A percentile compares a stretch with the other conserved stretches of the same genome.
These are phyloP conservation scores for Zaprionus vittiger DNA, from an alignment of 1,140 invertebrate species.

Conservation along the genomic window DNA sequence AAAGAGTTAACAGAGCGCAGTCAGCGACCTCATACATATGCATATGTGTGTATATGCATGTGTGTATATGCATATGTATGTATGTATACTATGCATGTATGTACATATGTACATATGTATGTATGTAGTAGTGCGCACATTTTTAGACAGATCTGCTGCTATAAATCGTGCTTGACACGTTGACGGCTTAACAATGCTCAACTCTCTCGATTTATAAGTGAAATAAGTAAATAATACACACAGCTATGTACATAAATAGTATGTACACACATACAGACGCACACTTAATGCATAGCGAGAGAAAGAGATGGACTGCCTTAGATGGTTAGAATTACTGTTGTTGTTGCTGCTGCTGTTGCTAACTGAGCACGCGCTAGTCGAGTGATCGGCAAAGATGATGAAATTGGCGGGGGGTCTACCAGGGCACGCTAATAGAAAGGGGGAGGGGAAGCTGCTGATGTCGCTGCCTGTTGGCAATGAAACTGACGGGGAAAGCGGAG, in stretches of 20 bases:
- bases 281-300: neutral
- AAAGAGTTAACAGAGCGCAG: neutral
- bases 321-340: constrained; percentile 64
- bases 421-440: constrained; percentile 22
- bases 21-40: neutral
- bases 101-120: constrained; percentile 6
- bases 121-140: constrained; percentile 10
- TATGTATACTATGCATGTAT: neutral
- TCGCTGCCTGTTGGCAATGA: constrained; percentile 30
- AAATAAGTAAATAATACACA: constrained; percentile 53
- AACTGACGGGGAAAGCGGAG: neutral
- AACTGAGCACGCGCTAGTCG: constrained; percentile 62
- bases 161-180: constrained; percentile 53
- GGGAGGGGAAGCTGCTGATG: constrained; percentile 27
- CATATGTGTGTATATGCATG: neutral
- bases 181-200: constrained; percentile 37
- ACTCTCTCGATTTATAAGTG: constrained; percentile 41
- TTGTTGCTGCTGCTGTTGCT: constrained; percentile 31
- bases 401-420: constrained; percentile 5
- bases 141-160: constrained; percentile 9
- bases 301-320: constrained; percentile 44
- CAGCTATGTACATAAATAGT: constrained; percentile 48
- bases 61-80: neutral
- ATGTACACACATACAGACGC: neutral
- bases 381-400: constrained; percentile 57